phyloP scores from a whole-genome alignment of 2,113 vertebrate species.

The Anguilla japonica region DNA sequence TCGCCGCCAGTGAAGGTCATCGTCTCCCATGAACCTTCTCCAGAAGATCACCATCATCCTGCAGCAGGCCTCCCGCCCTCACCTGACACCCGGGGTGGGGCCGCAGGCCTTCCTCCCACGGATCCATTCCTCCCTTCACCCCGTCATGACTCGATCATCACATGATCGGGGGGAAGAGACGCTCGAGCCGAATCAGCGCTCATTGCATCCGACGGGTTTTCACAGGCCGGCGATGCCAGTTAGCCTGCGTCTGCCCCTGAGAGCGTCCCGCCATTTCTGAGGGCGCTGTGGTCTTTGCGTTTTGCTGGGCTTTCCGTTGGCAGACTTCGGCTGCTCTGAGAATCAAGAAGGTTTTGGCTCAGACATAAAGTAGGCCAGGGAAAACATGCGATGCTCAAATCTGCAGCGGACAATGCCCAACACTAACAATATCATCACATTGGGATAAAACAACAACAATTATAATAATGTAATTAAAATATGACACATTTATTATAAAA shows the following conservation, averaged over 20 bases:
- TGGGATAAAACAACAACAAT: background rate
- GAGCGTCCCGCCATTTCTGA: background rate
- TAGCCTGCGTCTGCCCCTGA: background rate
- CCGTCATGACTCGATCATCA: background rate
- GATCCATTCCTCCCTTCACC: background rate
- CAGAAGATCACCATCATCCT: conserved; percentile 10
- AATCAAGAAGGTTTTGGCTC: background rate
- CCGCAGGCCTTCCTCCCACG: background rate
- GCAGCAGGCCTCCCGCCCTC: conserved; percentile 7
- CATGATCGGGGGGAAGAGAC: background rate
- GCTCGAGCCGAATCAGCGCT: conserved; percentile 28
- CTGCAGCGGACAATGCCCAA: background rate
- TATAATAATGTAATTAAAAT: background rate
- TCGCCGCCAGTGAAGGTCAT: conserved; percentile 54
- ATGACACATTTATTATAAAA: too few species aligned
- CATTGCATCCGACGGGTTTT: conserved; percentile 51
- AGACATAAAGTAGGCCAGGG: background rate
- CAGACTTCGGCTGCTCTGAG: background rate
- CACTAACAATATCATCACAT: background rate
- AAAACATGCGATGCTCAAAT: background rate
- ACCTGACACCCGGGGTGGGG: conserved; percentile 30
- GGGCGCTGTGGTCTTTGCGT: background rate
- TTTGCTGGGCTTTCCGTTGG: background rate
- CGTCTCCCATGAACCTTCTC: conserved; percentile 35
- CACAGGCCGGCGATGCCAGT: conserved; percentile 2